Conservation (phyloP, 2,888 invertebrate genomes). For the Parnassius glacialis region DNA sequence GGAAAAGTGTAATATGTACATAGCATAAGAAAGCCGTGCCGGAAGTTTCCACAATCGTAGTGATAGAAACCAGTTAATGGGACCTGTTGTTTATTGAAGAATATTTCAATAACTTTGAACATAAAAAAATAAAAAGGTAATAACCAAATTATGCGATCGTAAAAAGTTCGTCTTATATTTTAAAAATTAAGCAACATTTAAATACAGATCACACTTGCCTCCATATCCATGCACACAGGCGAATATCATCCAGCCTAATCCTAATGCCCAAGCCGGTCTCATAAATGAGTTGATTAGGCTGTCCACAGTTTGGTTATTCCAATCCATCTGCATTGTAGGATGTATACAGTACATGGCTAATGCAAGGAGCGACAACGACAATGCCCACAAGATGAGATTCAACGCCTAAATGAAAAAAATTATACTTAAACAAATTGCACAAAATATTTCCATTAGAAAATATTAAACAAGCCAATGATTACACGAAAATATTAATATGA, state of each 20-base stretch:
- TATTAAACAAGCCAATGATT: no score
- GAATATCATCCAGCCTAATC: slow-evolving; percentile 62
- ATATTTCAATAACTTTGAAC: slow-evolving; percentile 27
- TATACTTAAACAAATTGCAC: neutral
- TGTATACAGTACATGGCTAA: slow-evolving; percentile 30
- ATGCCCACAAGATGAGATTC: slow-evolving; percentile 15
- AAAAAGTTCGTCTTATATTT: no score
- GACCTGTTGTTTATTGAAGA: slow-evolving; percentile 41
- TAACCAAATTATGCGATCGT: no score
- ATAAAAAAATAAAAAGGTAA: neutral
- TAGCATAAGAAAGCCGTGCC: slow-evolving; percentile 75
- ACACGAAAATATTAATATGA: no score
- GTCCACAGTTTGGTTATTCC: slow-evolving; percentile 53
- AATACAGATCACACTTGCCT: slow-evolving; percentile 39
- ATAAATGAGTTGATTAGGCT: slow-evolving; percentile 58
- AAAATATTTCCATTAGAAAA: no score
- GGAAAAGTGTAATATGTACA: slow-evolving; percentile 75
- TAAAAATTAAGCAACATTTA: neutral
- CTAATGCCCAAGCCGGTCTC: slow-evolving; percentile 63
- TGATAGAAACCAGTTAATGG: slow-evolving; percentile 71
- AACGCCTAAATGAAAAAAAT: slow-evolving; percentile 8
- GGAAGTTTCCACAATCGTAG: slow-evolving; percentile 70
- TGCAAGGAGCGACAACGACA: slow-evolving; percentile 24
- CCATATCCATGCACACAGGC: slow-evolving; percentile 65
- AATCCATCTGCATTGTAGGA: slow-evolving; percentile 41